Conservation (phyloP, 2,888 invertebrate species). For the Pinctada fucata region DNA sequence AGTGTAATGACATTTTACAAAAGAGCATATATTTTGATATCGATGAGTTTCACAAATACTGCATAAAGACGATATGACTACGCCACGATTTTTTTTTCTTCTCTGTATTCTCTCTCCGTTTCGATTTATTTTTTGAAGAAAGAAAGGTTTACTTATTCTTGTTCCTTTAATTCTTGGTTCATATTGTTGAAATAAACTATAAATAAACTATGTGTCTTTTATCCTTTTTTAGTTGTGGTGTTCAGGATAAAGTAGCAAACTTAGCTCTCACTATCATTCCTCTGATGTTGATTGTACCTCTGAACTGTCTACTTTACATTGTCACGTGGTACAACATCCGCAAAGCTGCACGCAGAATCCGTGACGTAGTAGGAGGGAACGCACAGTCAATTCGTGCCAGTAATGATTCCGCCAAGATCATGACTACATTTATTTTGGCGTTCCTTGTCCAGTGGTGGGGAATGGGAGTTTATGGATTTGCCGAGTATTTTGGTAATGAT, state of each 20-base stretch:
- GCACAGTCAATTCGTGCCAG: slow-evolving; percentile 10
- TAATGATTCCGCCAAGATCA: slow-evolving; percentile 6
- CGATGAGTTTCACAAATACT: too few species aligned
- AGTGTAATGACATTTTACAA: too few species aligned
- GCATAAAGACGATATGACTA: too few species aligned
- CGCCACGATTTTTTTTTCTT: too few species aligned
- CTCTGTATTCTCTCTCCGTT: too few species aligned
- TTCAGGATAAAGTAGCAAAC: background rate
- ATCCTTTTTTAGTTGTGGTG: background rate
- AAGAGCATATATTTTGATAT: too few species aligned
- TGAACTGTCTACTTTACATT: slow-evolving; percentile 13
- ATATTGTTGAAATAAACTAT: too few species aligned
- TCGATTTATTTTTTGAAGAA: too few species aligned
- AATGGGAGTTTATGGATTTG: slow-evolving; percentile 1
- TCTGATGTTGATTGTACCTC: background rate
- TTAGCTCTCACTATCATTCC: background rate
- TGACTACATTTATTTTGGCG: slow-evolving; percentile 8
- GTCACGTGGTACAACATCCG: slow-evolving; percentile 17
- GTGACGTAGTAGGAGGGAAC: slow-evolving; percentile 11
- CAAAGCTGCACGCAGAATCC: slow-evolving; percentile 7
- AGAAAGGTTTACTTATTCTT: too few species aligned
- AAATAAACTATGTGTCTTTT: too few species aligned
- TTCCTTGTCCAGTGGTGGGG: slow-evolving; percentile 18
- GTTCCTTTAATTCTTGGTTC: too few species aligned
- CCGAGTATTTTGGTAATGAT: background rate